These are phyloP conservation scores for Pseudomyrmex sp. DNA, from an alignment of 1,140 invertebrate genomes.

Conservation along the genomic window DNA sequence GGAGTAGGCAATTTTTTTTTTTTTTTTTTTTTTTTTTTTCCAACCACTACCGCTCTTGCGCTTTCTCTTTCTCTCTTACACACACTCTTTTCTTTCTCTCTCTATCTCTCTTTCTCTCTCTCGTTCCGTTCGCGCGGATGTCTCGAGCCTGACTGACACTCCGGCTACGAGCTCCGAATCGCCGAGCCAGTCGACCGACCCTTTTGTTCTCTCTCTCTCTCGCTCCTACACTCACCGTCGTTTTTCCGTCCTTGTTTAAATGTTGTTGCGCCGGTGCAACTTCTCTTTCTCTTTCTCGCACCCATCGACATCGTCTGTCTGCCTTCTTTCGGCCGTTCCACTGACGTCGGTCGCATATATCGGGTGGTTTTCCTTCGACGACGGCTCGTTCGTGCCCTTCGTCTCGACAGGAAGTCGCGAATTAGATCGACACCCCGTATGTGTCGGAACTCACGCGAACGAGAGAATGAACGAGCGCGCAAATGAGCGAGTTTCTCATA, in stretches of 20 bases:
- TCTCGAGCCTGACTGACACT: conserved; percentile 80
- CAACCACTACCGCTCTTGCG: conserved; percentile 61
- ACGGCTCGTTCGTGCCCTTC: not conserved
- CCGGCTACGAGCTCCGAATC: conserved; percentile 54
- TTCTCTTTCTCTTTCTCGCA: conserved; percentile 1
- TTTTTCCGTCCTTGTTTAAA: not conserved
- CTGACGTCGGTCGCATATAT: conserved; percentile 14
- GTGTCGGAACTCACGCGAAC: conserved; percentile 16
- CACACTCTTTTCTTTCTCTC: not conserved
- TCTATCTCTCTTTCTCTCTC: conserved; percentile 45
- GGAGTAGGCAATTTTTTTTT: conserved; percentile 54
- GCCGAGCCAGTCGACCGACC: conserved; percentile 60
- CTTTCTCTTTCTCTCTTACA: not conserved
- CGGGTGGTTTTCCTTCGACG: conserved; percentile 44
- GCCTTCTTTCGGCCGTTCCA: not conserved
- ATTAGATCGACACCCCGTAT: conserved; percentile 41
- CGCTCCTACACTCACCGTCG: not conserved
- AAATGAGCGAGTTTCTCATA: conserved; percentile 4
- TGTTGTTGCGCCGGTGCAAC: not conserved
- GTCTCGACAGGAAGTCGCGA: conserved; percentile 7
- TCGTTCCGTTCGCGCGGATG: conserved; percentile 76
- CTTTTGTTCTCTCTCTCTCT: conserved; percentile 36
- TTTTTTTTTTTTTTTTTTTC: conserved; percentile 46
- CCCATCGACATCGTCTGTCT: not conserved
- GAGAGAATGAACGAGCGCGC: not conserved